Percentiles rank a stretch among this genome's conserved stretches.
These are phyloP conservation scores for Octodon degus DNA, from an alignment of 2,113 vertebrate genomes.

Conservation along the genomic window DNA sequence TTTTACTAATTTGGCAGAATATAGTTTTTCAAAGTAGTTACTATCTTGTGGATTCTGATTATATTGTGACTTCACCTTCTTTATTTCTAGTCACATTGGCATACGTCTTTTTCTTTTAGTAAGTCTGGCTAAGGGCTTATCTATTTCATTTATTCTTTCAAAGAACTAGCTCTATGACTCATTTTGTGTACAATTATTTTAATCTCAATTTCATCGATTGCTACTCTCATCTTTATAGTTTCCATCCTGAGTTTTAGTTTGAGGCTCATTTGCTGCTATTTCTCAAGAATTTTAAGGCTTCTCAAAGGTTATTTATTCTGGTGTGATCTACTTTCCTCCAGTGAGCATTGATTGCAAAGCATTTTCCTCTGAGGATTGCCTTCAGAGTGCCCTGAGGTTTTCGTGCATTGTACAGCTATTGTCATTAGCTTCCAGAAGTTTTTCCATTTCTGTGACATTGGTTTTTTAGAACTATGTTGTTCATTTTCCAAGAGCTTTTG, in stretches of 20 bases:
- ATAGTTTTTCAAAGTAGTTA: background rate
- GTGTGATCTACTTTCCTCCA: background rate
- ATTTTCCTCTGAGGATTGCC: background rate
- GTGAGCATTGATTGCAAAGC: background rate
- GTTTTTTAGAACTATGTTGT: background rate
- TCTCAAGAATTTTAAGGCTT: background rate
- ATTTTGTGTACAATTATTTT: background rate
- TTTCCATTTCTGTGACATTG: background rate
- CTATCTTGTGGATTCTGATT: background rate
- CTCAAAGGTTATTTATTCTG: background rate
- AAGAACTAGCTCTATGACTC: background rate
- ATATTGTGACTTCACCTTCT: background rate
- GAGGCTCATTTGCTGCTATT: background rate
- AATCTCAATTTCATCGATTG: background rate
- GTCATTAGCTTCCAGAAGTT: background rate
- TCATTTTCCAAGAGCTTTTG: background rate
- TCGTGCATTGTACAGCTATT: background rate
- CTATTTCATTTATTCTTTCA: background rate
- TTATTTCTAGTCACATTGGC: background rate
- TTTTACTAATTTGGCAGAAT: background rate
- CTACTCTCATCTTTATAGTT: background rate
- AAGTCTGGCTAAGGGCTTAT: background rate
- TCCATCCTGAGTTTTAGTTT: background rate
- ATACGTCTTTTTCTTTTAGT: background rate
- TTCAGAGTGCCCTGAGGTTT: background rate